phyloP scores from a whole-genome alignment of 2,888 invertebrate species.

The Gortyna flavago region DNA sequence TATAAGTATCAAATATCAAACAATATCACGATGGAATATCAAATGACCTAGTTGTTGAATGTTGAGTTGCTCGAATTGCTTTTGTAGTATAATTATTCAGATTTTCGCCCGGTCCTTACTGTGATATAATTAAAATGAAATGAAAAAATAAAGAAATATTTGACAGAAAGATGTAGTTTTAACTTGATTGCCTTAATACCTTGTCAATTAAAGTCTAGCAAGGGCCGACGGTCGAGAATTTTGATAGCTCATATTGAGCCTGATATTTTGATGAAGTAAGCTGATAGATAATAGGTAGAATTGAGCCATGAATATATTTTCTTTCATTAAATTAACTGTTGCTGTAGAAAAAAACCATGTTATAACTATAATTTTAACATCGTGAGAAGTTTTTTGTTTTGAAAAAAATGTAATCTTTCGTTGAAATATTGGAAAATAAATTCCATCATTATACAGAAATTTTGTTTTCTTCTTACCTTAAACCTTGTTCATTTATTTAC shows the following conservation, averaged over 20 bases:
- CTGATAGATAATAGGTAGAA: slow-evolving; percentile 84
- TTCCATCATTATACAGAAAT: slow-evolving; percentile 82
- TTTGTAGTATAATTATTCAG: slow-evolving; percentile 87
- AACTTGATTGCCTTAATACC: slow-evolving; percentile 78
- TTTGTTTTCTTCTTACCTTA: slow-evolving; percentile 75
- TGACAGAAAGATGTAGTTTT: slow-evolving; percentile 77
- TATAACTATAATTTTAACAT: slow-evolving; percentile 81
- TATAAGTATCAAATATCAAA: slow-evolving; percentile 72
- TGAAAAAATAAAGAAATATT: slow-evolving; percentile 77
- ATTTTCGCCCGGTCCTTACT: slow-evolving; percentile 90
- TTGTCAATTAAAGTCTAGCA: slow-evolving; percentile 82
- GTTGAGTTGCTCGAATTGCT: slow-evolving; percentile 87
- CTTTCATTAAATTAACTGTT: slow-evolving; percentile 82
- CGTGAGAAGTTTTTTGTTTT: slow-evolving; percentile 79
- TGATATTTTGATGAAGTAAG: slow-evolving; percentile 85
- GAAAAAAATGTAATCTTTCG: slow-evolving; percentile 84
- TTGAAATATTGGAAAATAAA: slow-evolving; percentile 87
- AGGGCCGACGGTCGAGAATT: slow-evolving; percentile 86
- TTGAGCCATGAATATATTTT: slow-evolving; percentile 83
- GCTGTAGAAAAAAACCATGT: slow-evolving; percentile 77
- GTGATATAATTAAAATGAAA: slow-evolving; percentile 83
- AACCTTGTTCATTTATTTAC: slow-evolving; percentile 31
- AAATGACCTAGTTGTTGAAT: slow-evolving; percentile 83
- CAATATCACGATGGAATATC: slow-evolving; percentile 72
- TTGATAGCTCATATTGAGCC: slow-evolving; percentile 89